Percentiles rank a stretch among this genome's conserved stretches.
Evolutionary conservation across 2,113 vertebrate species (phyloP).

Genomic region (Colius striatus): DNA sequence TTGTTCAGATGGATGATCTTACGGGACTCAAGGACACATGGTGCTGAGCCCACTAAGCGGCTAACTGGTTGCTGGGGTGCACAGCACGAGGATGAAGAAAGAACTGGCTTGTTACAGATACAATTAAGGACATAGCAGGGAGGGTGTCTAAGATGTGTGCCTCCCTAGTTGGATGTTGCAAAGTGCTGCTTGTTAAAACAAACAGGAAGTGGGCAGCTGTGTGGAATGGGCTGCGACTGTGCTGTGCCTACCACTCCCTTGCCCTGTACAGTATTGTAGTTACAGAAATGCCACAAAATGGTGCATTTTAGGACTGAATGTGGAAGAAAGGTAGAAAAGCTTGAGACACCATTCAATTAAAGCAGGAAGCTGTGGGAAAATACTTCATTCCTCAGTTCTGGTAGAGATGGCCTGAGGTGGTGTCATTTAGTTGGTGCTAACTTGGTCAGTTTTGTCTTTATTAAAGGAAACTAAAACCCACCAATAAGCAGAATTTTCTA

Average conservation of each 20-base stretch:
- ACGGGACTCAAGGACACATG: conserved; percentile 40
- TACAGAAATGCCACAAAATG: background rate
- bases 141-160: background rate
- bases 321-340: background rate
- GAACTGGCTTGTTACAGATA: background rate
- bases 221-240: background rate
- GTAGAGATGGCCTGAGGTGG: background rate
- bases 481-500: background rate
- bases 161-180: background rate
- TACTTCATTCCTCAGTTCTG: background rate
- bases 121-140: background rate
- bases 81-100: background rate
- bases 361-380: background rate
- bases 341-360: background rate
- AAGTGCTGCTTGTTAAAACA: background rate
- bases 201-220: background rate
- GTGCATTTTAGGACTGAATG: background rate
- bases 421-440: background rate
- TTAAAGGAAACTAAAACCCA: background rate
- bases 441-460: background rate
- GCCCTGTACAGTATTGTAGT: background rate
- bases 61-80: background rate
- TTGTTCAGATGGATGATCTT: conserved; percentile 3
- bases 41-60: conserved; percentile 32
- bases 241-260: background rate